Evolutionary conservation across 2,797 vertebrate genomes (phyloP), one percentile per base, ranked within the genome.

Genomic region (Scomberomorus guttatus): DNA sequence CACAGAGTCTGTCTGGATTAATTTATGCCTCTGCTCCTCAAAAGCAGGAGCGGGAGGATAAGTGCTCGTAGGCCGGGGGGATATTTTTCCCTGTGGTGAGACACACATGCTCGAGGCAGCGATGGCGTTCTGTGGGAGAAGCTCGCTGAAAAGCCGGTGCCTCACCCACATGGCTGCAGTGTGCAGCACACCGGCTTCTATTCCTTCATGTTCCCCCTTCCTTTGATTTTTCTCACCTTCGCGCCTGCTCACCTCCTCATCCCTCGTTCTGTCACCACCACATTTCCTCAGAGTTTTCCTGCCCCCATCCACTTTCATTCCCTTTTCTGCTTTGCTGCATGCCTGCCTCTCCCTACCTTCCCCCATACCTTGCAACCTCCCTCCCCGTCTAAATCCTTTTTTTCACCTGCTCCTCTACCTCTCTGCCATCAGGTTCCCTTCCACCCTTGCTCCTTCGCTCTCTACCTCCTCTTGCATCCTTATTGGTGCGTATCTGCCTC

Each of bases 111-210:
- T 82, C 27, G n/a, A 79, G 72, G 83, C 72, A 48, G 82, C 48
- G 67, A 27, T 76, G 37, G 68, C n/a, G 54, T 54, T 79, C 61
- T 15, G 34, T 75, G 79, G 50, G 64, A 78, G 80, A 77, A 50
- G 12, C 18, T 20, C 2, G 17, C 18, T 2, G 18, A 50, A 50
- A 80, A 88, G 88, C 89, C 87, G 77, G 88, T 80, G 91, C 92
- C 93, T 94, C 93, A 93, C 93, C 92, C 92, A 93, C 92, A 93
- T 93, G 91, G 92, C 91, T 90, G 92, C 91, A 75, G 86, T 80
- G 81, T 85, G 87, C 80, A 87, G 79, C 83, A 20, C n/a, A 56
- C 89, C 83, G 80, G 86, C 83, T 81, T 72, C 63, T 66, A 17
- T 64, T 46, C 65, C 76, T 52, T 56, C 62, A 29, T 15, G 27